Conservation (phyloP, 2,888 invertebrate genomes). For the Scrobipalpa costella region DNA sequence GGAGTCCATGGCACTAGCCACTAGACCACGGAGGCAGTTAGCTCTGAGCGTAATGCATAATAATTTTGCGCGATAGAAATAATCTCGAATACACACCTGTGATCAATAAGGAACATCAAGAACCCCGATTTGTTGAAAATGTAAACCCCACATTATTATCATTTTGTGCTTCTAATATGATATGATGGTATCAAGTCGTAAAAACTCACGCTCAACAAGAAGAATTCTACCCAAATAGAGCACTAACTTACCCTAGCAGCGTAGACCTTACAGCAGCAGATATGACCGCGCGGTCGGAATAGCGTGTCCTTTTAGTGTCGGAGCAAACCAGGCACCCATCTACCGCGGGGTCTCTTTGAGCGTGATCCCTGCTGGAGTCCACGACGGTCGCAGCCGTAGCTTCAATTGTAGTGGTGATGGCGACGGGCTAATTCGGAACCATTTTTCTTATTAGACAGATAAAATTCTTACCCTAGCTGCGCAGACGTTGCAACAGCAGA, state of each 20-base stretch:
- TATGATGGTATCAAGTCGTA: no score
- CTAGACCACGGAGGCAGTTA: no score
- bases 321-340: constrained; percentile 98
- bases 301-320: constrained; percentile 95
- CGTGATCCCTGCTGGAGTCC: constrained; percentile 74
- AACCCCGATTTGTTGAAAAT: no score
- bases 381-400: constrained; percentile 70
- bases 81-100: no score
- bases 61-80: no score
- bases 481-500: constrained; percentile 95
- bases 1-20: no score
- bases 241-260: constrained; percentile 81
- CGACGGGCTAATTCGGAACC: no score
- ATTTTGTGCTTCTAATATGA: no score
- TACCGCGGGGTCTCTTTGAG: constrained; percentile 75
- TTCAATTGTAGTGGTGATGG: constrained; percentile 66
- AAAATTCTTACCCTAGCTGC: constrained; percentile 80
- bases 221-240: neutral
- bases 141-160: no score
- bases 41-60: no score
- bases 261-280: constrained; percentile 95
- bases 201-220: no score
- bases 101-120: no score
- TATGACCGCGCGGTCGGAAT: constrained; percentile 95
- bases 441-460: neutral